Evolutionary conservation across 2,888 invertebrate genomes (phyloP), one percentile per base, ranked within the genome.

Genomic region (Chouioia cunea): DNA sequence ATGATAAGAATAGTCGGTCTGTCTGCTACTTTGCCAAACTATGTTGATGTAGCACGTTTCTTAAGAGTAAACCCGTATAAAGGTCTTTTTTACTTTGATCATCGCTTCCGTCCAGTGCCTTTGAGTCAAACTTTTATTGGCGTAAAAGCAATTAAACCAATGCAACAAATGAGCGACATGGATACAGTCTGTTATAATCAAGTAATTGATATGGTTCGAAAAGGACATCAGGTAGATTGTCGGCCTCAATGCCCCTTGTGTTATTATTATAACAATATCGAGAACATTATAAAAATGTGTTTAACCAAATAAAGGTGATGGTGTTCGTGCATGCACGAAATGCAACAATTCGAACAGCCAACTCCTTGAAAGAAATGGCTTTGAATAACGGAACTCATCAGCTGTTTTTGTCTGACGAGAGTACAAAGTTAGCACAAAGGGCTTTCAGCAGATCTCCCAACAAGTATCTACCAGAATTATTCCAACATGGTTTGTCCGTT

Each of bases 281-380:
- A 27, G 3, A 43, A 54, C 65, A 8, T 2, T 18, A 46, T 43
- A 8, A 36, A 44, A 20, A 48, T 15, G 15, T 23, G 54, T 20
- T 47, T 46, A 64, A 10, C 52, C 18, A 18, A 64, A 48, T 46
- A 23, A 76, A 89, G 88, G 90, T 96, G 0, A 97, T 99, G 96
- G 96, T 99, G 0, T 99, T 99, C 86, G 99, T 99, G 0, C 99
- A 99, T 86, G 97, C 99, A 0, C 90, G 99, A 27, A 99, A 98
- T 88, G 96, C 97, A 12, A 99, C 99, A 0, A 92, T 95, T 44
- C 90, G 93, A 65, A 95, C 96, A 0, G 99, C 98, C 0, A 92
- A 92, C 78, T 89, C 92, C 2, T 85, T 99, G 2, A 91, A 93
- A 71, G 97, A 97, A 78, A 85, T 93, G 73, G 96, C 97, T 0